Evolutionary conservation across 2,888 invertebrate species (phyloP).

Genomic region (Cyclophora punctaria): DNA sequence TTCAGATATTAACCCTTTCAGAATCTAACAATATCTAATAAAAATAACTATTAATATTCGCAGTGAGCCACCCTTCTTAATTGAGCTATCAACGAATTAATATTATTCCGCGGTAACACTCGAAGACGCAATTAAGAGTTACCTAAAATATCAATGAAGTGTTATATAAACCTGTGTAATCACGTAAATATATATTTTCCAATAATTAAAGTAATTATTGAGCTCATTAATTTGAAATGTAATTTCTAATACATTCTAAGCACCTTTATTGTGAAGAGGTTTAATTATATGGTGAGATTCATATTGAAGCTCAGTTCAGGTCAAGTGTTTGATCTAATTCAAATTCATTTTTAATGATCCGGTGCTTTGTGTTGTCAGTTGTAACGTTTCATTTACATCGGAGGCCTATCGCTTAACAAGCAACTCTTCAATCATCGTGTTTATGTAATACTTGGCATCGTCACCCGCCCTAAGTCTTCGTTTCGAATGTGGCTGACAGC

Average conservation of each 20-base stretch:
- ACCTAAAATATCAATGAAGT: too few species aligned
- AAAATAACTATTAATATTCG: constrained; percentile 13
- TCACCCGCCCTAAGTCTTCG: constrained; percentile 39
- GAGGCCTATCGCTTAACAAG: constrained; percentile 42
- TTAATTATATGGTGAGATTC: too few species aligned
- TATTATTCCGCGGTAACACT: constrained; percentile 10
- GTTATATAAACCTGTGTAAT: too few species aligned
- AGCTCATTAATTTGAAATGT: too few species aligned
- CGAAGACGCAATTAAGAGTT: constrained; percentile 5
- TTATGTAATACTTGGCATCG: constrained; percentile 60
- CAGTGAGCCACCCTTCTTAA: constrained; percentile 14
- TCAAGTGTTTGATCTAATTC: too few species aligned
- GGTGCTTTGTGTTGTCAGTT: too few species aligned
- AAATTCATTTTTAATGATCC: too few species aligned
- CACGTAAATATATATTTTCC: too few species aligned
- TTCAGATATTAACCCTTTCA: constrained; percentile 16
- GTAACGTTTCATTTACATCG: constrained; percentile 27
- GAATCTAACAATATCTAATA: constrained; percentile 5
- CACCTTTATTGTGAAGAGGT: too few species aligned
- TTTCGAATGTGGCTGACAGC: constrained; percentile 48
- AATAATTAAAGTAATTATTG: too few species aligned
- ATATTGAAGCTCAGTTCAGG: too few species aligned
- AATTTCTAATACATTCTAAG: too few species aligned
- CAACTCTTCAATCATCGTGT: constrained; percentile 43
- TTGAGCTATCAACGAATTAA: constrained; percentile 12